Conservation (phyloP, 2,888 invertebrate species). For the Cataglyphis altisquamis region DNA sequence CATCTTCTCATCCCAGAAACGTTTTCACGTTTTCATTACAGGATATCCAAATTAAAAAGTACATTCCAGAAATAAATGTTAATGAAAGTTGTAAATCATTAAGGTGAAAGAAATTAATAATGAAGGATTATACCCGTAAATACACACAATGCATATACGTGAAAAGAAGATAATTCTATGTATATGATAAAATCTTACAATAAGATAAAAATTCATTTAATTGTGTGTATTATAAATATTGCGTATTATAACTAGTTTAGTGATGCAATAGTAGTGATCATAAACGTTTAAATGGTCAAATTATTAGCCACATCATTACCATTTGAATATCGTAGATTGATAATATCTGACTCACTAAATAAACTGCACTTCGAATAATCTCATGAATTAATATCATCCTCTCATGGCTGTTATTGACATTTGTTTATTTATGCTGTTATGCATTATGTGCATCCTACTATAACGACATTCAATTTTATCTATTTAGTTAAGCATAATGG, state of each 20-base stretch:
- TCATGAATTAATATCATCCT: conserved; percentile 30
- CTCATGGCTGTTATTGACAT: conserved; percentile 5
- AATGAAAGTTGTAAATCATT: background rate
- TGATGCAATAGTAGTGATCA: background rate
- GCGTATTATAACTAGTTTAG: background rate
- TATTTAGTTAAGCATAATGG: background rate
- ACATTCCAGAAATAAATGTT: background rate
- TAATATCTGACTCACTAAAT: conserved; percentile 18
- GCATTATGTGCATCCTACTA: background rate
- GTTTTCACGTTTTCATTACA: background rate
- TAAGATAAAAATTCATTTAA: background rate
- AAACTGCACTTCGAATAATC: conserved; percentile 22
- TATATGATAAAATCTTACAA: background rate
- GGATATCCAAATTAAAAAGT: background rate
- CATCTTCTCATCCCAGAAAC: background rate
- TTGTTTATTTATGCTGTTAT: conserved; percentile 34
- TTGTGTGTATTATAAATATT: conserved; percentile 7
- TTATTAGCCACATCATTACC: conserved; percentile 28
- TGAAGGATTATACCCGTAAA: background rate
- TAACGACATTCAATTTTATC: background rate
- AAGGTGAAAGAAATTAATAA: background rate
- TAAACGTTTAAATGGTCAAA: conserved; percentile 1
- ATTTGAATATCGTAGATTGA: conserved; percentile 23
- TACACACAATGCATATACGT: background rate
- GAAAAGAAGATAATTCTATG: background rate